Percentiles rank a stretch among this genome's conserved stretches.
Evolutionary conservation across 2,113 vertebrate species (phyloP).

Genomic region (Jacana jacana): DNA sequence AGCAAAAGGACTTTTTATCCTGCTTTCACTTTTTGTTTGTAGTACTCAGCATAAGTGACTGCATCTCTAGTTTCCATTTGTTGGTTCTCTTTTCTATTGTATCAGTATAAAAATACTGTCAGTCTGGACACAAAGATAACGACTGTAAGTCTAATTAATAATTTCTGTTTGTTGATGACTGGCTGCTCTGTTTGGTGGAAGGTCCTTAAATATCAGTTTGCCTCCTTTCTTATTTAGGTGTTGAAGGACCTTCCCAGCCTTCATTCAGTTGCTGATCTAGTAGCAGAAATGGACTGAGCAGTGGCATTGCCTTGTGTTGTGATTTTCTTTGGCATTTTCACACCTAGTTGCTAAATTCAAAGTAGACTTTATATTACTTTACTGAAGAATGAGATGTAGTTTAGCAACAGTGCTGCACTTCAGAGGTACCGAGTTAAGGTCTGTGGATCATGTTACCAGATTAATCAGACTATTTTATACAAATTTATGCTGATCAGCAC

Average conservation of each 20-base stretch:
- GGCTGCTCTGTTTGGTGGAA: not conserved
- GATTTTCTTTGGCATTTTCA: not conserved
- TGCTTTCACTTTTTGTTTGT: not conserved
- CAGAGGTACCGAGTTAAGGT: not conserved
- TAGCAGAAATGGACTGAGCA: not conserved
- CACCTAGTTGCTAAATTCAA: not conserved
- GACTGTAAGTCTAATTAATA: not conserved
- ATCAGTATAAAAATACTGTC: not conserved
- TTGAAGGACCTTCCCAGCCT: fast-evolving
- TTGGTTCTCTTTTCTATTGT: not conserved
- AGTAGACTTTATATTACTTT: not conserved
- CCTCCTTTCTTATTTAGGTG: not conserved
- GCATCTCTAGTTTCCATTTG: not conserved
- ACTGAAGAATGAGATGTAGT: not conserved
- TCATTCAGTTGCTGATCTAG: not conserved
- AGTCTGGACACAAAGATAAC: not conserved
- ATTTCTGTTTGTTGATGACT: not conserved
- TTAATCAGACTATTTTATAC: not conserved
- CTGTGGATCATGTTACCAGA: not conserved
- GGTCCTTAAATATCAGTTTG: not conserved
- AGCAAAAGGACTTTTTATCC: not conserved
- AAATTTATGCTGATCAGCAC: not conserved
- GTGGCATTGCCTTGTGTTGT: not conserved
- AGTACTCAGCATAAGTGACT: not conserved
- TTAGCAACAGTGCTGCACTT: not conserved